Conservation (phyloP, 2,113 vertebrate genomes). For the Crotophaga sulcirostris region DNA sequence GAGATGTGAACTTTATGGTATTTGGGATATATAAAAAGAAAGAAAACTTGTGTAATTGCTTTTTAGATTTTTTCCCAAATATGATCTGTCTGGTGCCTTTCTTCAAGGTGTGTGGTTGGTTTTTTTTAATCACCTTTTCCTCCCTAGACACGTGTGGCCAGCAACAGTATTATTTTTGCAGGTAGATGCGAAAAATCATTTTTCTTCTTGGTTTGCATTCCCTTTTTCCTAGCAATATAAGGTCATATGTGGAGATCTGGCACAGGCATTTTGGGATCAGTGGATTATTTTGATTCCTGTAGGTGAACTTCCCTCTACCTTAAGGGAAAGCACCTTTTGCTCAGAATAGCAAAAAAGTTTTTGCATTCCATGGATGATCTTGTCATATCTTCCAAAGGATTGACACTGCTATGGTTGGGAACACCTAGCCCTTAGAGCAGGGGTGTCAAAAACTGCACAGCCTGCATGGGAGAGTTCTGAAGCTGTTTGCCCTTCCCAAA, state of each 20-base stretch:
- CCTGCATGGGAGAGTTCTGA: not conserved
- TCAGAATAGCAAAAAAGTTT: not conserved
- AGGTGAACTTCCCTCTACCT: not conserved
- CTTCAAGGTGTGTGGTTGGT: not conserved
- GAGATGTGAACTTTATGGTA: not conserved
- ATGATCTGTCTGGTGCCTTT: not conserved
- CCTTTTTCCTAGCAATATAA: fast-evolving
- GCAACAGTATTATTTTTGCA: not conserved
- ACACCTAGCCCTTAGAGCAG: too few relatives aligned
- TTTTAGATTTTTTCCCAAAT: not conserved
- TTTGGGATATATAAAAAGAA: fast-evolving
- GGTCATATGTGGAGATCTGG: fast-evolving
- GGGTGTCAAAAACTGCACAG: too few relatives aligned
- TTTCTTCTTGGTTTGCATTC: not conserved
- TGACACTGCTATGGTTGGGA: fast-evolving
- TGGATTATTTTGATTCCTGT: not conserved
- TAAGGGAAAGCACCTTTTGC: not conserved
- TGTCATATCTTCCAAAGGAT: not conserved
- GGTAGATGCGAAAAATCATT: fast-evolving
- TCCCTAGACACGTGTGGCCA: fast-evolving
- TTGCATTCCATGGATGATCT: fast-evolving
- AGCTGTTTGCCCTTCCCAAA: not conserved
- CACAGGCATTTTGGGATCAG: not conserved
- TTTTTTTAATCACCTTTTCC: not conserved
- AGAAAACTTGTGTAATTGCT: not conserved